Conservation (phyloP, 2,113 vertebrate genomes). For the Clarias batrachus region DNA sequence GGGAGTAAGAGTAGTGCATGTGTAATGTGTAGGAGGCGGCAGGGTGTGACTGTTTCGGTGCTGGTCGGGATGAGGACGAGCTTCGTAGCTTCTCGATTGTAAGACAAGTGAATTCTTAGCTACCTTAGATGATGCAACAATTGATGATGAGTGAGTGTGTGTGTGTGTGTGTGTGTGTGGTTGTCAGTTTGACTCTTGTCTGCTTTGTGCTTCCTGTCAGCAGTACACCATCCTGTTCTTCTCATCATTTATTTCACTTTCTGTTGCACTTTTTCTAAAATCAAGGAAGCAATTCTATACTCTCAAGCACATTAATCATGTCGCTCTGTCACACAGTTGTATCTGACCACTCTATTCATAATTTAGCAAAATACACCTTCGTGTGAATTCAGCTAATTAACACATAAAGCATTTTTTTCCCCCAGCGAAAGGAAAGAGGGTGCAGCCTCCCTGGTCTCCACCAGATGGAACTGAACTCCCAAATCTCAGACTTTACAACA, state of each 20-base stretch:
- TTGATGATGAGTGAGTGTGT: background rate
- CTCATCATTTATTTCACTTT: background rate
- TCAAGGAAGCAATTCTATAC: background rate
- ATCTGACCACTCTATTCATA: background rate
- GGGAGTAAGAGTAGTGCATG: slow-evolving; percentile 37
- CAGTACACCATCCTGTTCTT: background rate
- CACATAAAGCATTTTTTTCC: slow-evolving; percentile 28
- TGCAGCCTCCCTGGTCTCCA: slow-evolving; percentile 83
- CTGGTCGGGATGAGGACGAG: background rate
- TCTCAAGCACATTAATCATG: background rate
- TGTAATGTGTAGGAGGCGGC: slow-evolving; percentile 22
- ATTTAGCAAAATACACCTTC: background rate
- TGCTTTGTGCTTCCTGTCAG: slow-evolving; percentile 15
- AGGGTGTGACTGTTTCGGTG: background rate
- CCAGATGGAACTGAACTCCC: slow-evolving; percentile 79
- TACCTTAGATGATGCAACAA: background rate
- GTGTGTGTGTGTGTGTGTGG: background rate
- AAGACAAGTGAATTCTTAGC: background rate
- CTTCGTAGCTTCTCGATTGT: background rate
- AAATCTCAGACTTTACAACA: slow-evolving; percentile 89
- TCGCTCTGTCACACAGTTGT: background rate
- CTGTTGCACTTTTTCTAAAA: background rate
- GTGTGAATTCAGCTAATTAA: background rate
- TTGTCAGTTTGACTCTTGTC: background rate
- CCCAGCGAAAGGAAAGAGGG: slow-evolving; percentile 81